Percentiles rank a stretch among this genome's conserved stretches.
These are phyloP conservation scores for Lagenorhynchus albirostris DNA, from an alignment of 2,113 vertebrate genomes.

Conservation along the genomic window DNA sequence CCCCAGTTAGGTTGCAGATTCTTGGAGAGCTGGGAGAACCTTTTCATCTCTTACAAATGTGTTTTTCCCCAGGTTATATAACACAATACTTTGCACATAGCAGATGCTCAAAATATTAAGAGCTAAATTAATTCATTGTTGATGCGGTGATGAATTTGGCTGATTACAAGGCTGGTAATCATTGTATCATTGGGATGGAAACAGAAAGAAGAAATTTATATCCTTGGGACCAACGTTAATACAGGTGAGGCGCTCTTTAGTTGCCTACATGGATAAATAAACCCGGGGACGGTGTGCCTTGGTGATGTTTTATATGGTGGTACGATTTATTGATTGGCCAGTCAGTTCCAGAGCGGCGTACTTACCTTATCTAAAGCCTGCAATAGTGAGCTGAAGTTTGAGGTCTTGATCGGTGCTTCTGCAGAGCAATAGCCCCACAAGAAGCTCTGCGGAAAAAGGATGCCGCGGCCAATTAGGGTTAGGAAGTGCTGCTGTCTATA, in stretches of 20 bases:
- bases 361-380: conserved; percentile 34
- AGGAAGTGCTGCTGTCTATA: conserved; percentile 22
- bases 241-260: background rate
- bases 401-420: background rate
- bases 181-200: background rate
- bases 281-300: background rate
- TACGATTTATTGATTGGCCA: conserved; percentile 27
- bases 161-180: background rate
- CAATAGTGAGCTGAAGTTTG: conserved; percentile 7
- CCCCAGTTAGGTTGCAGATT: conserved; percentile 33
- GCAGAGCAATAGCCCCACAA: conserved; percentile 18
- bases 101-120: conserved; percentile 1
- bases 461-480: conserved; percentile 51
- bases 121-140: background rate
- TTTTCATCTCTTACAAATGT: conserved; percentile 8
- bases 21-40: background rate
- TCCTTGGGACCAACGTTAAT: background rate
- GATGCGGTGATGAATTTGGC: background rate
- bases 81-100: background rate
- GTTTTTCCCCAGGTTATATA: background rate
- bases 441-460: conserved; percentile 45
- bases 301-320: background rate
- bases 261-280: background rate
- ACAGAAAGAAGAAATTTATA: background rate
- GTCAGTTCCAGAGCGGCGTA: background rate